Base-by-base conservation (phyloP, 2,888 invertebrate genomes). In the Gryllus longicercus region DNA sequence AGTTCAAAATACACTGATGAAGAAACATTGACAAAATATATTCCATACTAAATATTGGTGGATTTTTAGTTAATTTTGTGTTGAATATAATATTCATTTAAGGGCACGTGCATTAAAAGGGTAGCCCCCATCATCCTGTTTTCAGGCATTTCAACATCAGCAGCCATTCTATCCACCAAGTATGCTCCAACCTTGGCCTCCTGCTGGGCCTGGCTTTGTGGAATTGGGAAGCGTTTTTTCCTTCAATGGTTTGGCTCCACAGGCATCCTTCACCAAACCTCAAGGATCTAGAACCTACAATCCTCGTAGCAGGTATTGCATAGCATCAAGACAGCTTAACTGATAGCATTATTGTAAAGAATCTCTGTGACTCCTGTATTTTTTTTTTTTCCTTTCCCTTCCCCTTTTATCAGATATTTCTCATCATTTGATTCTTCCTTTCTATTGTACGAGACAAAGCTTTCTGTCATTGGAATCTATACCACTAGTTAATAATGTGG, bases 211-310 rank as follows among this genome's bases (percentile, higher is more conserved):
- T 83, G 89, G 90, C 83, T 93, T 90, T 85, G 93, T 91, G 84
- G 93, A 93, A 83, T 90, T 93, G 85, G 89, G 91, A 84, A 90
- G 91, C 86, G 91, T 94, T 82, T 93, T 93, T 87, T 90, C 93
- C 82, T 90, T 93, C 84, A 94, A 94, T 86, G 93, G 93, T 80
- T 87, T 94, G 83, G 90, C 93, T 81, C 93, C 92, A 78, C 93
- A 92, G 86, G 89, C 90, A 80, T 88, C 91, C 79, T 92, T 91
- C 85, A 85, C 86, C 81, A 91, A 91, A 85, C 88, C 90, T 83
- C 90, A 89, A 83, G 88, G 88, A 82, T 85, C 89, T 82, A 88
- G 87, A 86, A 63, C 63, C 14, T 88, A 86, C 82, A 85, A 86
- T 84, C 86, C 86, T 84, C 84, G 88, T 84, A 86, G 86, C 84